Base-by-base conservation (phyloP, 2,888 invertebrate genomes). In the Penaeus monodon region DNA sequence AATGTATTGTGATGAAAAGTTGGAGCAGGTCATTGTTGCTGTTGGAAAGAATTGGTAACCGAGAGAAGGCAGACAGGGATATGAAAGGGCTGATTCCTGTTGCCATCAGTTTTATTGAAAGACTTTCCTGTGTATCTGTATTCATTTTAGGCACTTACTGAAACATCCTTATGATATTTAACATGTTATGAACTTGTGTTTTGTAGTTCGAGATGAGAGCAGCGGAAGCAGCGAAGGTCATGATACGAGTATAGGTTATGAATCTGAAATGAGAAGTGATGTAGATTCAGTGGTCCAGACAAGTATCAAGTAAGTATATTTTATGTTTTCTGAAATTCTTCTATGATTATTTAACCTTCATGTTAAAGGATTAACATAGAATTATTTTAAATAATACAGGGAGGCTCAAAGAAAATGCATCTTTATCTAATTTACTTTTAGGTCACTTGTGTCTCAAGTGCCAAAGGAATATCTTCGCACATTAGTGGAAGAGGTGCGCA, bases 221-320 rank as follows among this genome's bases (percentile, higher is more conserved):
- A 83, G 86, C 33, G 86, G 86, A 29, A 87, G 86, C 73, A 87
- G 86, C 82, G 86, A 87, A 65, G 86, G 86, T 44, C 86, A 87
- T 27, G 86, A 87, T 78, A 87, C 86, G 27, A 87, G 86, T 65
- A 87, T 87, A 65, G 86, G 86, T 7, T 87, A 87, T 80, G 86
- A 87, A 49, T 87, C 86, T 33, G 86, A 87, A 49, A 82, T 87
- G 79, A 27, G 86, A 64, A 87, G 86, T 79, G 86, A 87, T 83
- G 86, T 87, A n/a, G 86, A 87, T 49, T 87, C 86, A 22, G 86
- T 80, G 33, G 78, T 87, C 27, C 86, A 87, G n/a, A 80, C 86
- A 63, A 87, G 83, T 73, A 83, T 87, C 24, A 87, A 82, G 86
- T 87, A 83, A 63, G 85, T 78, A 14, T 64, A 14, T 78, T 78